These are phyloP conservation scores for Chelidonichthys spinosus DNA, from an alignment of 2,797 vertebrate genomes.

Conservation along the genomic window DNA sequence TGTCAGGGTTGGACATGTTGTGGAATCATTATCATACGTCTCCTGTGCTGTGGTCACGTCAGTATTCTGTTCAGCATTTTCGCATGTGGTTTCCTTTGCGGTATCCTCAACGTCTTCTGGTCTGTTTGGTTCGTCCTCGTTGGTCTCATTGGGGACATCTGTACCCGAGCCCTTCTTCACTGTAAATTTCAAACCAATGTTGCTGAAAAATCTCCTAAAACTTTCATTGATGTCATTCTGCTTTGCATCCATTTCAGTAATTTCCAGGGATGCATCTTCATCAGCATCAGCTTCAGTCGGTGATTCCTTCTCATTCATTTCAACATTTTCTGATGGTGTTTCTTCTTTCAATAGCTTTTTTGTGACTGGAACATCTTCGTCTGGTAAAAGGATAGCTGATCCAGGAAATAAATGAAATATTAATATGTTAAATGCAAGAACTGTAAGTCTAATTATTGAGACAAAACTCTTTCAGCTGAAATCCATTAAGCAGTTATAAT, in stretches of 20 bases:
- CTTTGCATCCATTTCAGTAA: slow-evolving; percentile 78
- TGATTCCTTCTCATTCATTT: slow-evolving; percentile 70
- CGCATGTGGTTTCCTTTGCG: slow-evolving; percentile 43
- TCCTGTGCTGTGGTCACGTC: slow-evolving; percentile 69
- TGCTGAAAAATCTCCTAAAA: slow-evolving; percentile 93
- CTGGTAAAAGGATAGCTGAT: slow-evolving; percentile 77
- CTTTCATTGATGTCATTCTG: slow-evolving; percentile 87
- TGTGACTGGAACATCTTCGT: slow-evolving; percentile 76
- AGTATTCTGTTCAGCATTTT: slow-evolving; percentile 52
- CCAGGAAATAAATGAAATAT: slow-evolving; percentile 62
- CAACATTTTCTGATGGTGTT: slow-evolving; percentile 57
- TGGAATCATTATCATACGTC: slow-evolving; percentile 62
- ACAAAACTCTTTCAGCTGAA: slow-evolving; percentile 18
- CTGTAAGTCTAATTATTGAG: slow-evolving; percentile 4
- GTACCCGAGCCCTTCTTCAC: slow-evolving; percentile 88
- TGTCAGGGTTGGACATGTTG: slow-evolving; percentile 59
- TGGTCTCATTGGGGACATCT: slow-evolving; percentile 79
- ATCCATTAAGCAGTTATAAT: slow-evolving; percentile 10
- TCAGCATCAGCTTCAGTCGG: slow-evolving; percentile 54
- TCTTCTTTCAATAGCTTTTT: slow-evolving; percentile 71
- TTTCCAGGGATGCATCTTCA: slow-evolving; percentile 68
- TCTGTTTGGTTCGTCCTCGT: slow-evolving; percentile 67
- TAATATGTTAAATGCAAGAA: slow-evolving; percentile 2
- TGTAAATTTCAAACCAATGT: slow-evolving; percentile 92
- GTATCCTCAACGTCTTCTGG: slow-evolving; percentile 45